Evolutionary conservation across 1,140 invertebrate species (phyloP), one percentile per base, ranked within the genome.

Genomic region (Hycleus phaleratus): DNA sequence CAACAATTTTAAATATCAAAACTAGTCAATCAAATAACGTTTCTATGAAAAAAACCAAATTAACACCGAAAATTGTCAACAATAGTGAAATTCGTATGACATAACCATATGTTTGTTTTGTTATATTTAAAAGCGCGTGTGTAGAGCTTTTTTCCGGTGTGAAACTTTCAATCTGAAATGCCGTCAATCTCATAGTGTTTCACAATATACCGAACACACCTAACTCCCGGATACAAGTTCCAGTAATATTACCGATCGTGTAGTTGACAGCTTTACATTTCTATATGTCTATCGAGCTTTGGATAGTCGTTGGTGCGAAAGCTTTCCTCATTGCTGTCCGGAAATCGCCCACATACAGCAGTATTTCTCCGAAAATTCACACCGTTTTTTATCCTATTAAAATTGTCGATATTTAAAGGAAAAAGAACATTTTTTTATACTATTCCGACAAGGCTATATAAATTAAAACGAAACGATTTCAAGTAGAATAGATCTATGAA

Each of bases 261-360:
- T 54, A 49, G 49, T 51, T 64, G 63, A 64, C 63, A 64, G 63
- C 63, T 62, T 61, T 62, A 64, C 63, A 60, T 64, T 64, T 62
- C 60, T 62, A 62, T 62, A 59, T 53, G 57, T 49, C 40, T 56
- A 56, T 44, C 38, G 52, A 57, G 60, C 56, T 62, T 59, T 59
- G 18, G 18, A 1, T 18, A 18, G 32, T 7, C 4, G 7, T 32
- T 4, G 32, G 32, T 32, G 32, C 32, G 32, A 32, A 7, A 32
- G 32, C 32, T 32, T 32, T 32, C 32, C 7, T 32, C 32, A 32
- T 5, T 7, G 32, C 7, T 7, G 12, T 25, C 47, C 60, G 63
- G 63, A 64, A 64, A 64, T 64, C 59, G 18, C 18, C 18, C 18
- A 18, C 18, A 18, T 18, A 18, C 18, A 18, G 18, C 18, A 18